A percentile compares a stretch with the other conserved stretches of the same genome.
phyloP scores from a whole-genome alignment of 2,113 vertebrate genomes.

The Bufo bufo region DNA sequence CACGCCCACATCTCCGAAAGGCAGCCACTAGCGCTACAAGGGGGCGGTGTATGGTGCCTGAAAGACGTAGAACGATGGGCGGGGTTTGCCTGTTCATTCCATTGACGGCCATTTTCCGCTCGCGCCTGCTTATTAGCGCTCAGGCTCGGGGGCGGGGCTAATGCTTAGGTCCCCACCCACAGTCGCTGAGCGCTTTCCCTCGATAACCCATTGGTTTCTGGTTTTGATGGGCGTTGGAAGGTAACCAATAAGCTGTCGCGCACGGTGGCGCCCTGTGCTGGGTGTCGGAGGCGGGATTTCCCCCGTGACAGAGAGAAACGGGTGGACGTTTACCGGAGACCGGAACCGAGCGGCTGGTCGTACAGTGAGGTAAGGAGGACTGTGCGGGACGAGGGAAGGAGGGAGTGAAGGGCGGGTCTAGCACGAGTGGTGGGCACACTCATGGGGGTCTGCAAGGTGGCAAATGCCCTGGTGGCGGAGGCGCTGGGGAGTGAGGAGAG shows the following conservation, averaged over 20 bases:
- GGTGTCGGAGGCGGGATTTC: slow-evolving; percentile 57
- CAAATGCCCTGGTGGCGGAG: background rate
- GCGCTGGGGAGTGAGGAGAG: background rate
- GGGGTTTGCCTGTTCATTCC: slow-evolving; percentile 35
- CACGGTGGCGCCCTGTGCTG: slow-evolving; percentile 52
- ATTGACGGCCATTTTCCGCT: slow-evolving; percentile 58
- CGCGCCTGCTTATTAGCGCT: slow-evolving; percentile 28
- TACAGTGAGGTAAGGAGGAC: background rate
- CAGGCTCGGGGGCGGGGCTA: slow-evolving; percentile 10
- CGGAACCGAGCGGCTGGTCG: slow-evolving; percentile 13
- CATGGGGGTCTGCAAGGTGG: slow-evolving; percentile 10
- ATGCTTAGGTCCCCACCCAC: background rate
- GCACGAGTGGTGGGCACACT: background rate
- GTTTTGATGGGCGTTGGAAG: background rate
- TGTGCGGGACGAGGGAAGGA: too few species aligned
- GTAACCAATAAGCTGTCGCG: slow-evolving; percentile 45
- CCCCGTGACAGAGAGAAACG: slow-evolving; percentile 51
- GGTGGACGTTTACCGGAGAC: slow-evolving; percentile 44
- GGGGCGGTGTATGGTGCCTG: background rate
- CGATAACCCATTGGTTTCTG: background rate
- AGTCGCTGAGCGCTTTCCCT: background rate
- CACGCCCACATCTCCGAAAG: background rate
- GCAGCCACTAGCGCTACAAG: background rate
- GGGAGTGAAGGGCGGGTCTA: background rate
- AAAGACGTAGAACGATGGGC: slow-evolving; percentile 47